phyloP scores from a whole-genome alignment of 2,797 vertebrate genomes.

The Spheniscus humboldti region DNA sequence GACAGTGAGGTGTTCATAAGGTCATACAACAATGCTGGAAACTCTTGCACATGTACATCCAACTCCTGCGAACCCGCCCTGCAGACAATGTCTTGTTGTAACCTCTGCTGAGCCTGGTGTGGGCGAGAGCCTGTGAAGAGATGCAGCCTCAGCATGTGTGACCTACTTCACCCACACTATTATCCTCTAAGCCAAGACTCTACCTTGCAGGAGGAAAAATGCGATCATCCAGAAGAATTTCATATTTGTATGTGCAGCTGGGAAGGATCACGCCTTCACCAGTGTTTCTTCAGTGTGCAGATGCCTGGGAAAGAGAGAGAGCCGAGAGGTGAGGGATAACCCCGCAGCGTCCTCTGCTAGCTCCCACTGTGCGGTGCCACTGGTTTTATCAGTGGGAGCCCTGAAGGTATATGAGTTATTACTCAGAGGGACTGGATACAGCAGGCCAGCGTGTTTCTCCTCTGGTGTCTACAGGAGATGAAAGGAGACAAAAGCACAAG shows the following conservation, averaged over 20 bases:
- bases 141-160: neutral
- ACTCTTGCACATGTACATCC: too few relatives aligned
- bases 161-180: neutral
- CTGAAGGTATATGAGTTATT: neutral
- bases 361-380: neutral
- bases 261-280: neutral
- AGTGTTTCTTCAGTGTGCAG: neutral
- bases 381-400: neutral
- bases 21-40: neutral
- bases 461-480: neutral
- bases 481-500: neutral
- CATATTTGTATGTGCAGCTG: conserved; percentile 65
- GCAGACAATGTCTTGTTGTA: neutral
- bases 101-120: neutral
- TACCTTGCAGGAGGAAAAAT: conserved; percentile 79
- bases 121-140: neutral
- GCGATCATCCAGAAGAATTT: conserved; percentile 66
- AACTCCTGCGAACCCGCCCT: neutral
- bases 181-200: neutral
- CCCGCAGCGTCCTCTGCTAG: neutral
- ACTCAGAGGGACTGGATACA: neutral
- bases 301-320: neutral
- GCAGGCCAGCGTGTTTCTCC: neutral
- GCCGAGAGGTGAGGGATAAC: neutral
- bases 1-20: neutral